Conservation (phyloP, 2,113 vertebrate species). For the Lipophrys pholis region DNA sequence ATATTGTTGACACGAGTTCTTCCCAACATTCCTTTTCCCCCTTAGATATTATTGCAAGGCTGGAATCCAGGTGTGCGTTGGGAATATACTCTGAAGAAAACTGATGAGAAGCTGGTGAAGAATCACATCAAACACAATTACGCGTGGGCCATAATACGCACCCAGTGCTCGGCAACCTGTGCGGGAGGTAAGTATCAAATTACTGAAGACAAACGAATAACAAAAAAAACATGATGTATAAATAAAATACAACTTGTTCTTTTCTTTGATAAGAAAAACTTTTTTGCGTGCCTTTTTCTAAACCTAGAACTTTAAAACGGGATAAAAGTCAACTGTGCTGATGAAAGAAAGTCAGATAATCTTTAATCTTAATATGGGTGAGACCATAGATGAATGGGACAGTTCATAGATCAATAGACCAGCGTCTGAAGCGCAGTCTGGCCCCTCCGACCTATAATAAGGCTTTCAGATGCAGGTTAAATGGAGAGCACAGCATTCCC, state of each 20-base stretch:
- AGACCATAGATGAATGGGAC: constrained; percentile 7
- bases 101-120: constrained; percentile 64
- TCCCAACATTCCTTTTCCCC: background rate
- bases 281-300: background rate
- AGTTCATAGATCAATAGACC: constrained; percentile 39
- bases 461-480: constrained; percentile 70
- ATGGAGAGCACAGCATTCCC: constrained; percentile 56
- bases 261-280: background rate
- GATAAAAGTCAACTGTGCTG: background rate
- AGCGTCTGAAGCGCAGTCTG: constrained; percentile 42
- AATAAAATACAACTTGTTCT: background rate
- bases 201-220: no score
- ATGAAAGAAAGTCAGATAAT: constrained; percentile 20
- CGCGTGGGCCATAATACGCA: constrained; percentile 86
- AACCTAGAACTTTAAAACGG: background rate
- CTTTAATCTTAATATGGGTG: constrained; percentile 20
- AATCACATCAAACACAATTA: constrained; percentile 82
- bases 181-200: constrained; percentile 83
- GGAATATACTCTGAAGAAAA: constrained; percentile 86
- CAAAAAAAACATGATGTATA: background rate
- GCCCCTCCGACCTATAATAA: constrained; percentile 67
- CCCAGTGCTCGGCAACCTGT: constrained; percentile 88
- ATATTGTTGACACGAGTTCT: background rate
- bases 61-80: constrained; percentile 88
- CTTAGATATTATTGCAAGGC: constrained; percentile 88